Evolutionary conservation across 2,888 invertebrate species (phyloP), one percentile per base, ranked within the genome.

Genomic region (Polydrusus tereticollis): DNA sequence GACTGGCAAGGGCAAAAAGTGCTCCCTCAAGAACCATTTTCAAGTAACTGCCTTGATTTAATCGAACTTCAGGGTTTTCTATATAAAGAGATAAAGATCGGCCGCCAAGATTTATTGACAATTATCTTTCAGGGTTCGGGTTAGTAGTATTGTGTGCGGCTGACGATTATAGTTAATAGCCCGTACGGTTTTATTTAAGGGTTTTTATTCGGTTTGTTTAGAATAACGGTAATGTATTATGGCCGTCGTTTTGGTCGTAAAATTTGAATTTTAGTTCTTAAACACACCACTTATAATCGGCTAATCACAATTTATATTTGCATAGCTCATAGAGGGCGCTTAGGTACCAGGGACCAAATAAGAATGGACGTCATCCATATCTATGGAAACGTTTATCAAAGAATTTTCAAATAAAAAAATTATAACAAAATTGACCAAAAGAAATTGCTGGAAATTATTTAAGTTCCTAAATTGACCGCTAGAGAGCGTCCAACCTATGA

Each of bases 31-130:
- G 68, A 65, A 45, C 57, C 59, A 64, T 69, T 73, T 65, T 73
- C 69, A 69, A 73, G 64, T 73, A 73, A 69, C 73, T 59, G 47
- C 63, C 59, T 73, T 73, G 73, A 73, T 73, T 69, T 73, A 73
- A 73, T 73, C 73, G 73, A 73, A 60, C 63, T 67, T 67, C 38
- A 55, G 62, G 64, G 68, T 64, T 73, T 64, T 69, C 68, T 59
- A 69, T 69, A 63, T 62, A 60, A 63, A 73, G 72, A 66, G 67
- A 72, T 72, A 72, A 72, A 58, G 68, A 69, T 69, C 64, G 60
- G 45, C 69, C 45, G 57, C 33, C 26, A 36, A 65, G 73, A 73
- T 73, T 73, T 73, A 73, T 69, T 69, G 73, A 73, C 73, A 69
- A 73, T 73, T 73, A 73, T 73, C 73, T 73, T 16, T 33, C 57